A percentile compares a stretch with the other conserved stretches of the same genome.
Conservation (phyloP, 2,888 invertebrate species). For the Pemphredon lugubris region DNA sequence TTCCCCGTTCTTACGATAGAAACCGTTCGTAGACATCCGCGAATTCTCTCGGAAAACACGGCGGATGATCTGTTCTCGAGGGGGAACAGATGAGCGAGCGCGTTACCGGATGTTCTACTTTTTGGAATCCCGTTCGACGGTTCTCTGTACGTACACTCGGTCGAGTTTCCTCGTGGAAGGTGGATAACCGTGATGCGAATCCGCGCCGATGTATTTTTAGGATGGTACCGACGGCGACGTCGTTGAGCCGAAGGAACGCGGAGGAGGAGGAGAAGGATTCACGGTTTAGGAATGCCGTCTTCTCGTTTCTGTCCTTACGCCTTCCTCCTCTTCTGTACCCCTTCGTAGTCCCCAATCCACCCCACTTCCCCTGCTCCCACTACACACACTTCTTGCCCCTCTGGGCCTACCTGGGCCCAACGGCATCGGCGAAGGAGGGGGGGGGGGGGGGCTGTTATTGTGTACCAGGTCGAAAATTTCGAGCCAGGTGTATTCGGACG, state of each 20-base stretch:
- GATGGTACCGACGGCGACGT: constrained; percentile 41
- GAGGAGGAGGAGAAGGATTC: constrained; percentile 58
- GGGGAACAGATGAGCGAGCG: constrained; percentile 30
- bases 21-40: not conserved
- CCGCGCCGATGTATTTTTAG: constrained; percentile 63
- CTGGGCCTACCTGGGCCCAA: too few species aligned
- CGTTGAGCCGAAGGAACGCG: not conserved
- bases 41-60: constrained; percentile 3
- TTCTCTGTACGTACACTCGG: constrained; percentile 28
- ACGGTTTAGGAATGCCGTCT: constrained; percentile 73
- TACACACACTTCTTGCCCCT: too few species aligned
- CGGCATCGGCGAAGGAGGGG: too few species aligned
- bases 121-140: constrained; percentile 66
- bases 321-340: too few species aligned
- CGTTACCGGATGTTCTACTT: constrained; percentile 64
- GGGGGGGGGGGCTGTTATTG: constrained; percentile 48
- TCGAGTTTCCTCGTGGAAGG: constrained; percentile 52
- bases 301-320: constrained; percentile 41
- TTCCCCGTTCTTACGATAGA: not conserved
- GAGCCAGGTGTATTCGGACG: constrained; percentile 6
- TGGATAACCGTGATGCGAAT: constrained; percentile 54
- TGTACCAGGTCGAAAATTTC: constrained; percentile 41
- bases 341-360: too few species aligned
- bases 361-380: too few species aligned
- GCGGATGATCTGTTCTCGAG: constrained; percentile 38